Evolutionary conservation across 2,113 vertebrate genomes (phyloP), one percentile per base, ranked within the genome.

Genomic region (Gavia stellata): DNA sequence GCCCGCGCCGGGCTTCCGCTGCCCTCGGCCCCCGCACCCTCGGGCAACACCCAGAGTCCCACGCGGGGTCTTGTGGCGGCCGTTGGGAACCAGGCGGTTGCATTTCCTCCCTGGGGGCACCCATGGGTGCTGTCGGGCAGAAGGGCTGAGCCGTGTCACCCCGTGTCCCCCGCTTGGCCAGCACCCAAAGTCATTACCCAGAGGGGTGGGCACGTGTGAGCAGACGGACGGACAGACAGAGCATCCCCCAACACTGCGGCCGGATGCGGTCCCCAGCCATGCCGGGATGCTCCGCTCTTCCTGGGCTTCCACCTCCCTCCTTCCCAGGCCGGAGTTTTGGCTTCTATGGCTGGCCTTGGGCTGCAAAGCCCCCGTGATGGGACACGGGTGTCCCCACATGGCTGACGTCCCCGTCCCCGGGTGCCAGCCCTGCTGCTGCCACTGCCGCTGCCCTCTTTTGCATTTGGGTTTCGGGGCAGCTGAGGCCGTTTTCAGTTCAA

Each of bases 231-330:
- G 16, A 38, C 1, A 6, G 49, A 17, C 3, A 5, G n/a, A 58
- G 50, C 73, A 44, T n/a, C n/a, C 42, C 56, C 2, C 19, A 11
- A 23, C 2, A 0, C 45, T 2, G 3, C 1, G 8, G 34, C 38
- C 0, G 0, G 14, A 34, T 2, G 4, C 4, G 2, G 31, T 28
- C 28, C 36, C 40, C 11, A 33, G 62, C 38, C 2, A 0, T 5
- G 31, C 38, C 1, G 6, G 26, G 52, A 16, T n/a, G 45, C 50
- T 24, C 59, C 0, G 1, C 1, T 0, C 14, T 29, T 55, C n/a
- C 65, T 5, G 1, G 13, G 18, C 8, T 50, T 34, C 44, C 25
- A 34, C 11, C 40, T 65, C 18, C 14, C 7, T 81, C 65, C 63
- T 62, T 55, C 23, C 55, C 52, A 2, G 29, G 25, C 10, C 1